phyloP scores from a whole-genome alignment of 2,888 invertebrate genomes.

The Ecdyonurus torrentis region DNA sequence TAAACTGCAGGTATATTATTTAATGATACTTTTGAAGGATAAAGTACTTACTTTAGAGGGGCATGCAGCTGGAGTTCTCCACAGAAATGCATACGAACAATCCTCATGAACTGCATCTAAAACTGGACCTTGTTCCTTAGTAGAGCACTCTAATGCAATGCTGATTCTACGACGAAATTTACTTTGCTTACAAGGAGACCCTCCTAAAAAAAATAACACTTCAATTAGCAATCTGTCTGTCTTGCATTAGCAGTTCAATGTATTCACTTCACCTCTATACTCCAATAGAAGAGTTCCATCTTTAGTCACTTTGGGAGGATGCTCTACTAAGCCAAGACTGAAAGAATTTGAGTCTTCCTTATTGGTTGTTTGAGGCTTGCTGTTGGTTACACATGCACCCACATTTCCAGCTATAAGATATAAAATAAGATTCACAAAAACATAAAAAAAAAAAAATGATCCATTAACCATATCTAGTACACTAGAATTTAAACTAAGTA shows the following conservation, averaged over 20 bases:
- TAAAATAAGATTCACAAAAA: not conserved
- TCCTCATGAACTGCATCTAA: not conserved
- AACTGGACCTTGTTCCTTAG: not conserved
- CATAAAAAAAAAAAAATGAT: not conserved
- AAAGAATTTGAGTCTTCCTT: not conserved
- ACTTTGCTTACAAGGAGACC: not conserved
- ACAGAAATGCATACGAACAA: not conserved
- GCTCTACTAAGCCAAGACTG: not conserved
- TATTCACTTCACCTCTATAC: not conserved
- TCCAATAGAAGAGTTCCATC: not conserved
- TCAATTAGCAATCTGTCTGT: not conserved
- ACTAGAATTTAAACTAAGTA: too few relatives aligned
- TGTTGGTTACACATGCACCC: not conserved
- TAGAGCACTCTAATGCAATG: not conserved
- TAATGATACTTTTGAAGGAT: not conserved
- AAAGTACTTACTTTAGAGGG: not conserved
- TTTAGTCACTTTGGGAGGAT: not conserved
- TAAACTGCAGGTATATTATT: too few relatives aligned
- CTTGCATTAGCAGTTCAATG: not conserved
- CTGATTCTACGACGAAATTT: not conserved
- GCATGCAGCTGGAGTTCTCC: not conserved
- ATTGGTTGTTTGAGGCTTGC: too few relatives aligned
- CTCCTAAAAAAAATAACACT: not conserved
- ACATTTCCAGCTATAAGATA: not conserved
- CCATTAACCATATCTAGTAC: too few relatives aligned